Conservation (phyloP, 1,140 invertebrate genomes). For the Goniozus legneri region DNA sequence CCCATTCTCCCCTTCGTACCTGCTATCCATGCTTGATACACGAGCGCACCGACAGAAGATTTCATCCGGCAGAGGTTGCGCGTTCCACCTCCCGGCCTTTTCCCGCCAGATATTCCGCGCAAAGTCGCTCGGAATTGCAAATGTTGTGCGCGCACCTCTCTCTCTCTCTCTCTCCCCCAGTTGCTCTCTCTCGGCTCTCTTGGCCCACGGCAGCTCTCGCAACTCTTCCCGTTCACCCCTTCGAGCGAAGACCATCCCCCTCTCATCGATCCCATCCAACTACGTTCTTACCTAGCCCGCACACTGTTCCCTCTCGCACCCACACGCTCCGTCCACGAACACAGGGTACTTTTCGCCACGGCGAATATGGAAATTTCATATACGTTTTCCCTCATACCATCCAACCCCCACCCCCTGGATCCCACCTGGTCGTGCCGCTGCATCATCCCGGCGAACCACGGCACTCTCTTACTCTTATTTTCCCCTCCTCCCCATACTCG, state of each 20-base stretch:
- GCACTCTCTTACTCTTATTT: too few species aligned
- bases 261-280: too few species aligned
- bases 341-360: slow-evolving; percentile 33
- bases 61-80: slow-evolving; percentile 27
- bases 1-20: too few species aligned
- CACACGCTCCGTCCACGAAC: slow-evolving; percentile 7
- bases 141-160: slow-evolving; percentile 29
- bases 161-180: background rate
- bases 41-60: slow-evolving; percentile 20
- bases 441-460: too few species aligned
- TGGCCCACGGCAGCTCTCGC: background rate
- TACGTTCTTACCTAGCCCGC: too few species aligned
- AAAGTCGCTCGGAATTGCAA: slow-evolving; percentile 43
- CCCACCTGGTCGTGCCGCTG: too few species aligned
- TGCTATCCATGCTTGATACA: slow-evolving; percentile 20
- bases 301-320: background rate
- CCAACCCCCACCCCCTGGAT: too few species aligned
- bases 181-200: background rate
- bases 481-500: too few species aligned
- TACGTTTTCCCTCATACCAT: too few species aligned
- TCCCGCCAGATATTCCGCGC: slow-evolving; percentile 26
- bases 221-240: background rate
- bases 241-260: too few species aligned
- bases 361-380: slow-evolving; percentile 46
- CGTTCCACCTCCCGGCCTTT: slow-evolving; percentile 9